phyloP scores from a whole-genome alignment of 2,113 vertebrate genomes.

The Leptobrachium leishanense region DNA sequence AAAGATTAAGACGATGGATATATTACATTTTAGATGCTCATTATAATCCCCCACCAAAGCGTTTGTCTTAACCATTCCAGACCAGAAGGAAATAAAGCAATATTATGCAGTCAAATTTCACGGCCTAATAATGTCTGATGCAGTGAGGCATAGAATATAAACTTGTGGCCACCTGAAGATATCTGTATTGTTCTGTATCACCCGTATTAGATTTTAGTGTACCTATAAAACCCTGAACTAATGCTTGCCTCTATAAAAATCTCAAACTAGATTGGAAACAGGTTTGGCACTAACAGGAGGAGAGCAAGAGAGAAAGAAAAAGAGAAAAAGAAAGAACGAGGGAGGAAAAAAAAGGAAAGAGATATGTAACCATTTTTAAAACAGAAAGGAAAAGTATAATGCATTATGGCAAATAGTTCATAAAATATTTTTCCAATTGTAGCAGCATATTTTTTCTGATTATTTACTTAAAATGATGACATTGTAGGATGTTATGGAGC shows the following conservation, averaged over 20 bases:
- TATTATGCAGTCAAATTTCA: constrained; percentile 22
- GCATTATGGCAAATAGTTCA: too few species aligned
- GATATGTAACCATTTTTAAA: not conserved
- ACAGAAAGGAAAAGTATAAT: too few species aligned
- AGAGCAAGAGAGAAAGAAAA: not conserved
- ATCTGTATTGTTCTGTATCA: constrained; percentile 26
- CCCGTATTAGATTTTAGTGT: constrained; percentile 19
- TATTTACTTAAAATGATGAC: too few species aligned
- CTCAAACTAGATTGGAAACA: constrained; percentile 38
- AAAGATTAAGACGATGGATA: not conserved
- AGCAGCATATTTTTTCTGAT: too few species aligned
- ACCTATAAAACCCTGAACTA: constrained; percentile 34
- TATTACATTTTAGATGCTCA: not conserved
- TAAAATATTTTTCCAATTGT: too few species aligned
- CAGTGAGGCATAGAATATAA: constrained; percentile 38
- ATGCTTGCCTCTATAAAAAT: constrained; percentile 34
- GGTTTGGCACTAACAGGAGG: not conserved
- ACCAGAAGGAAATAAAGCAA: not conserved
- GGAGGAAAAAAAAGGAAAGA: not conserved
- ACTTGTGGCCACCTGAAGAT: constrained; percentile 33
- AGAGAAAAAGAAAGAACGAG: not conserved
- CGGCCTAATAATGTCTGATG: constrained; percentile 27
- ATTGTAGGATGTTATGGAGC: too few species aligned
- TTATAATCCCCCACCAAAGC: not conserved
- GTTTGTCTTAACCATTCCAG: constrained; percentile 7